Conservation (phyloP, 2,113 vertebrate species). For the Odobenus rosmarus region DNA sequence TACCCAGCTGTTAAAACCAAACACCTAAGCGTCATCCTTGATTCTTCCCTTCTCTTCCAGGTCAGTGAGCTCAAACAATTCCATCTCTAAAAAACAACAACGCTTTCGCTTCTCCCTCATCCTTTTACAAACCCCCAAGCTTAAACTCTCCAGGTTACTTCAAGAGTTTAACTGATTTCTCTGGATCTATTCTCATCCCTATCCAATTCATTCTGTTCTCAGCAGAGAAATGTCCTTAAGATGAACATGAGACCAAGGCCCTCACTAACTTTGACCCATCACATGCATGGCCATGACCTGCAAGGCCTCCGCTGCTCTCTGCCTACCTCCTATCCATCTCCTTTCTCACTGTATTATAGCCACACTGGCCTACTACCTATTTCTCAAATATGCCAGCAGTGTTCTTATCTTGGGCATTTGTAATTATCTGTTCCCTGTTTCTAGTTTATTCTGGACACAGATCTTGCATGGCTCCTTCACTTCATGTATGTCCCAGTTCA, state of each 20-base stretch:
- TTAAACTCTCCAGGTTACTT: not conserved
- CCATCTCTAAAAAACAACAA: not conserved
- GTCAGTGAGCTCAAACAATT: not conserved
- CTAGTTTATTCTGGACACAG: not conserved
- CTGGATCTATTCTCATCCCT: not conserved
- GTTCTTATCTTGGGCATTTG: not conserved
- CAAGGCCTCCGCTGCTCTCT: not conserved
- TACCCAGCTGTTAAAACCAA: not conserved
- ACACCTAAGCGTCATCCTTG: not conserved
- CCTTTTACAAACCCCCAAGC: not conserved
- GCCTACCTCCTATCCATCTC: not conserved
- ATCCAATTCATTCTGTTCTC: not conserved
- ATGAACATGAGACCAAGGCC: not conserved
- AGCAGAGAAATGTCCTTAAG: not conserved
- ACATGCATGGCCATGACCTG: rapidly evolving
- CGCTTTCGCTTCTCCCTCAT: not conserved
- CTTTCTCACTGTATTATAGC: not conserved
- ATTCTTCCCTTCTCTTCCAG: not conserved
- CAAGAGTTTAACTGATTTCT: not conserved
- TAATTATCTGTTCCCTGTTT: not conserved
- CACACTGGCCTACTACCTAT: rapidly evolving
- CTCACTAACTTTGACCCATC: not conserved
- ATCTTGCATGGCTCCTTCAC: not conserved
- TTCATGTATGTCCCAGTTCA: not conserved
- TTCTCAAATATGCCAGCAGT: not conserved